Base-by-base conservation (phyloP, 1,140 invertebrate species). In the Lordiphosa mommai region DNA sequence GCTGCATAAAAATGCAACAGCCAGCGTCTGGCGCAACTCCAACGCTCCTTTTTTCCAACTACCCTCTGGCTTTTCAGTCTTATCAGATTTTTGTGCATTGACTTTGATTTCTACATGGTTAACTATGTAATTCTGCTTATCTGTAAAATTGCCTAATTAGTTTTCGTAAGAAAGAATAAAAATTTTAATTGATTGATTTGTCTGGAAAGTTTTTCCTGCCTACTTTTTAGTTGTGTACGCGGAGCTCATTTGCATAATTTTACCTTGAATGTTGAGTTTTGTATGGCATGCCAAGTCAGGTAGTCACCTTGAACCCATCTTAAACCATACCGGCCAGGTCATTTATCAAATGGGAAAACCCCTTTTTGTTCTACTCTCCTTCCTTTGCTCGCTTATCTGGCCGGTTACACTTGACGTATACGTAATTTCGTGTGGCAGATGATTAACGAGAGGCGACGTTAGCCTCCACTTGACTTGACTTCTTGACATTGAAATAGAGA, bases 321-420 rank as follows among this genome's bases (percentile, higher is more conserved):
- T 43, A 32, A 40, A 64, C 13, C 50, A 68, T 63, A 58, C 48
- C 50, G 32, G 33, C 7, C 10, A 12, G 44, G 52, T 60, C 67
- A 77, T 77, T 77, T 77, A 79, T 77, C 72, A 77, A 77, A 59
- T 65, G 57, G 57, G 59, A 72, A 68, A 77, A 66, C 67, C 61
- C 44, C 72, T 58, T 71, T 71, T 61, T 65, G 51, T 76, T 55
- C 60, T 20, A 29, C 17, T 34, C 47, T 43, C 47, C 7, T 12
- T 14, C 59, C 27, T 12, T 34, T 20, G 4, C 17, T 17, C 67
- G 72, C 72, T 77, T 77, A 77, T 77, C 72, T 68, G 67, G 33
- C 72, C 72, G 72, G 58, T 52, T 64, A 77, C 72, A 77, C 73
- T 66, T 77, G 72, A 77, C 72, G 72, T 77, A 77, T 77, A 77